Base-by-base conservation (phyloP, 2,113 vertebrate species). In the Pandion haliaetus region DNA sequence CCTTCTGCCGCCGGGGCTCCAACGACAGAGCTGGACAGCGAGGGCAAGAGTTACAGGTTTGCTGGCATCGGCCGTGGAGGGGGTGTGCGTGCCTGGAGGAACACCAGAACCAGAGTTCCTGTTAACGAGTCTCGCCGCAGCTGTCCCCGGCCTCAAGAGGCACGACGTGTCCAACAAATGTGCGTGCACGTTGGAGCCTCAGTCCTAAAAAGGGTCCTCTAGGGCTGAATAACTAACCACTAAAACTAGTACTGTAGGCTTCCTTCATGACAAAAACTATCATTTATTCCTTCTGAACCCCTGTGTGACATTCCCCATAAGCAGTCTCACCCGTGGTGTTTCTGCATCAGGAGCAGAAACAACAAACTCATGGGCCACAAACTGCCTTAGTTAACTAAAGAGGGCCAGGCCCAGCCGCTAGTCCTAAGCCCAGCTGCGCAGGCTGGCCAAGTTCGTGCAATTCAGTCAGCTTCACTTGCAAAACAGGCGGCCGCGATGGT, bases 51-150 rank as follows among this genome's bases (percentile, higher is more conserved):
- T 28, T 52, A 52, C 26, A 17, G 50, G 9, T 52, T 52, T 9
- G 5, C 26, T 52, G 50, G 50, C 50, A 52, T 52, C 9, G 9
- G 26, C 10, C 1, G 16, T 54, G 52, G 28, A n/a, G n/a, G 26
- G 9, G 9, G 16, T 6, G 32, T 9, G 10, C 7, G 9, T 19
- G 9, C 57, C 7, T 26, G 49, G 55, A 25, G 57, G 16, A 40
- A 32, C 36, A 28, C 19, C 50, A 19, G 73, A 52, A 34, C 47
- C 29, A 19, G 44, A 34, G 66, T 6, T 50, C 17, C 42, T 44
- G 23, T 13, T n/a, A 23, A 8, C 0, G 7, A 31, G n/a, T 14
- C 45, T 23, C 9, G 34, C 14, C 2, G 4, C 42, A 57, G 49
- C 24, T 9, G 40, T 40, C 14, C 52, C 69, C 31, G 26, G 40